These are phyloP conservation scores for Rhagologus leucostigma DNA, from an alignment of 2,113 vertebrate genomes.

Conservation along the genomic window DNA sequence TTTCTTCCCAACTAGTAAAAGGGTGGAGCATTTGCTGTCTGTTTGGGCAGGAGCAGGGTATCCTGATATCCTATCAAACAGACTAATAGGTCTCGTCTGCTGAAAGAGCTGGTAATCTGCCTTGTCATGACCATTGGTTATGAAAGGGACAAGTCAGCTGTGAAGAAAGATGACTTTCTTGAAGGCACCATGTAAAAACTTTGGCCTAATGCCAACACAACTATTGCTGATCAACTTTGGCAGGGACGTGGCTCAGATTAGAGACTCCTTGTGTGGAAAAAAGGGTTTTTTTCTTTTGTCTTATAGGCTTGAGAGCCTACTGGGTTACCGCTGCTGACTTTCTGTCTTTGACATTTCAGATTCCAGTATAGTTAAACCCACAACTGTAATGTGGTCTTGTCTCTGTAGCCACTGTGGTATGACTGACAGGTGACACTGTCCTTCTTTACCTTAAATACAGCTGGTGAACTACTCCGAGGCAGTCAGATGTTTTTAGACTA, in stretches of 20 bases:
- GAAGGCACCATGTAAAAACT: not conserved
- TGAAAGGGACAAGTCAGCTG: not conserved
- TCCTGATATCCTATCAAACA: not conserved
- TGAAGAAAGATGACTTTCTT: constrained; percentile 1
- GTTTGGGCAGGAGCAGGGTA: not conserved
- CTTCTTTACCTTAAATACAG: not conserved
- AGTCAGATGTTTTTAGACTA: not conserved
- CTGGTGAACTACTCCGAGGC: not conserved
- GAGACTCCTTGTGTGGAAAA: not conserved
- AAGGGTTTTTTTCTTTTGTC: not conserved
- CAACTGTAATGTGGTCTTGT: not conserved
- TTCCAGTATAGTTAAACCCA: not conserved
- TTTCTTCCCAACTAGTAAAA: not conserved
- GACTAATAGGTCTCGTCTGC: not conserved
- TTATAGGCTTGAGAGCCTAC: not conserved
- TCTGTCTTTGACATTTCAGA: not conserved
- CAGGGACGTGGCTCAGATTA: not conserved
- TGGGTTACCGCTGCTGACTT: not conserved
- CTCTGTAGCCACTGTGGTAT: not conserved
- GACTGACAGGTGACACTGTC: not conserved
- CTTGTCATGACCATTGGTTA: not conserved
- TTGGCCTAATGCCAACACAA: not conserved
- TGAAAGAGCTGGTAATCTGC: not conserved
- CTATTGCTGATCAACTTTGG: not conserved
- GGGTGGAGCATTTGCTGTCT: not conserved